Conservation (phyloP, 2,888 invertebrate genomes). For the Ichneumoninae sp. region DNA sequence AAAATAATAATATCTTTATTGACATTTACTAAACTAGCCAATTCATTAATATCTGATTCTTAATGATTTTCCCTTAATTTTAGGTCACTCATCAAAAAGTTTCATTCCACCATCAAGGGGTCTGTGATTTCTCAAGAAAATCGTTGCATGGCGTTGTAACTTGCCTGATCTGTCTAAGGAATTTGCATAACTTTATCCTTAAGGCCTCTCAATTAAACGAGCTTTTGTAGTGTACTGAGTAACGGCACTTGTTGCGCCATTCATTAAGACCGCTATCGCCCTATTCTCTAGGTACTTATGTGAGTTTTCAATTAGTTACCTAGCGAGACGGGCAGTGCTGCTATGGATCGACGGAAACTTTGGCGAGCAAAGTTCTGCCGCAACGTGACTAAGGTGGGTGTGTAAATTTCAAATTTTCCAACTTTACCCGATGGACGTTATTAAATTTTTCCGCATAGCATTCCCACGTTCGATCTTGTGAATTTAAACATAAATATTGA, state of each 20-base stretch:
- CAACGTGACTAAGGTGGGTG: not conserved
- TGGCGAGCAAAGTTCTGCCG: not conserved
- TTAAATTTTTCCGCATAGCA: not conserved
- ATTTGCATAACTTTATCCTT: not conserved
- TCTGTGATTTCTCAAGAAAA: not conserved
- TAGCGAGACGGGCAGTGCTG: not conserved
- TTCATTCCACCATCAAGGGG: not conserved
- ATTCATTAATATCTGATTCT: not conserved
- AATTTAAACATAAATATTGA: not conserved
- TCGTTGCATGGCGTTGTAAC: not conserved
- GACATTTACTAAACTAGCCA: not conserved
- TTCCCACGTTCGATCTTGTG: not conserved
- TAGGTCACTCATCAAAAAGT: not conserved
- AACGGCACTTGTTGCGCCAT: not conserved
- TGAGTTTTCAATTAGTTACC: not conserved
- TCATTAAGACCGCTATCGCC: not conserved
- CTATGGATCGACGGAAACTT: not conserved
- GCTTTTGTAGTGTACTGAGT: not conserved
- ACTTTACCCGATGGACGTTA: not conserved
- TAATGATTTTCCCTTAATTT: not conserved
- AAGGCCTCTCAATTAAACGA: not conserved
- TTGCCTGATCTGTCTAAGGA: not conserved
- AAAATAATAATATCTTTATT: conserved; percentile 1
- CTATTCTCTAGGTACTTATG: not conserved
- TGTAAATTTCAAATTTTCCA: not conserved